Conservation (phyloP, 2,113 vertebrate species). For the Piprites chloris region DNA sequence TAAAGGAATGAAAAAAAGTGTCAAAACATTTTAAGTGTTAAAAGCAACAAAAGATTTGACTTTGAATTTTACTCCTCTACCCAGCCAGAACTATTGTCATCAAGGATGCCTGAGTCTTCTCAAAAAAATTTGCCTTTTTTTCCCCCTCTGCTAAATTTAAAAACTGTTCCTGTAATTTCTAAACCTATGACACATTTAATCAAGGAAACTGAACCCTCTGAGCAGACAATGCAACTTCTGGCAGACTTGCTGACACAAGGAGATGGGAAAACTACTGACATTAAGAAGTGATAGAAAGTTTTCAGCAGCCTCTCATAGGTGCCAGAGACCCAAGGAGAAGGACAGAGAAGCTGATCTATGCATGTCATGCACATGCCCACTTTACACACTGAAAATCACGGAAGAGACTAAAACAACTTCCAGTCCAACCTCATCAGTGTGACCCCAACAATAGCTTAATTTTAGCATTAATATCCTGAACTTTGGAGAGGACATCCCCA, state of each 20-base stretch:
- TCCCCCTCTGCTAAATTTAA: not conserved
- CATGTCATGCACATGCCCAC: accelerated
- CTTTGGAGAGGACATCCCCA: not conserved
- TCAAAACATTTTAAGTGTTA: slow-evolving; percentile 42
- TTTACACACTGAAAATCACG: not conserved
- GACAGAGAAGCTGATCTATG: not conserved
- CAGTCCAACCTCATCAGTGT: not conserved
- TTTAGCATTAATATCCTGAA: not conserved
- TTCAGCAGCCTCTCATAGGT: not conserved
- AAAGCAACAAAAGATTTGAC: slow-evolving; percentile 52
- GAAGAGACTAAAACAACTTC: not conserved
- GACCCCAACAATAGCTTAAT: not conserved
- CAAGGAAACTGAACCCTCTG: not conserved
- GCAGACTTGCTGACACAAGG: not conserved
- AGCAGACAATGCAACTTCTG: not conserved
- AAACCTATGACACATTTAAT: not conserved
- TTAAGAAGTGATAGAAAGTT: not conserved
- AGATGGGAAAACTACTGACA: not conserved
- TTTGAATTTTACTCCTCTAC: not conserved
- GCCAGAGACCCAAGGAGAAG: not conserved
- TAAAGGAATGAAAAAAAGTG: slow-evolving; percentile 26
- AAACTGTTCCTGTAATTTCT: not conserved
- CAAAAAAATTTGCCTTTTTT: not conserved
- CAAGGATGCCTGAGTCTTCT: not conserved
- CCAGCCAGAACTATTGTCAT: slow-evolving; percentile 22